Percentiles rank a stretch among this genome's conserved stretches.
These are phyloP conservation scores for Sesia apiformis DNA, from an alignment of 2,888 invertebrate species.

Conservation along the genomic window DNA sequence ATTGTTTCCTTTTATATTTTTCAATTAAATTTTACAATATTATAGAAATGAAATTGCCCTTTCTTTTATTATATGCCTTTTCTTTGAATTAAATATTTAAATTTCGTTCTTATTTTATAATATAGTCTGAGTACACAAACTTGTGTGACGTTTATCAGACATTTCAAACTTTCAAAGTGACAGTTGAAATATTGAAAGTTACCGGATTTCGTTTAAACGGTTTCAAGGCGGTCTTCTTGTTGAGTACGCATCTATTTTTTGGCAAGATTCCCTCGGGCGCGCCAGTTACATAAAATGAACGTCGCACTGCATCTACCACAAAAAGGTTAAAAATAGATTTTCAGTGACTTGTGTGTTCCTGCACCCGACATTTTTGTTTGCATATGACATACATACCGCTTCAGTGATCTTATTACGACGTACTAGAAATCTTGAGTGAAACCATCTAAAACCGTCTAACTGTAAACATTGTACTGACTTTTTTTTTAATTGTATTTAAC, in stretches of 20 bases:
- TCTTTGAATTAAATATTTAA: too few species aligned
- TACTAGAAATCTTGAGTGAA: slow-evolving; percentile 64
- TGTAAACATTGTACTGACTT: slow-evolving; percentile 60
- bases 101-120: too few species aligned
- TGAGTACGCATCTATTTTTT: slow-evolving; percentile 43
- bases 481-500: slow-evolving; percentile 27
- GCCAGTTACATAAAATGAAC: slow-evolving; percentile 58
- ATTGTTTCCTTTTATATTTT: too few species aligned
- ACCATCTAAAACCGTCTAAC: slow-evolving; percentile 46
- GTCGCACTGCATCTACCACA: slow-evolving; percentile 45
- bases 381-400: slow-evolving; percentile 61
- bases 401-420: slow-evolving; percentile 36
- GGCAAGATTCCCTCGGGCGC: slow-evolving; percentile 66
- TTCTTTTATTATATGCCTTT: too few species aligned
- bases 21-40: too few species aligned
- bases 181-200: slow-evolving; percentile 50
- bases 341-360: slow-evolving; percentile 55
- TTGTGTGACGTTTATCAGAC: too few species aligned
- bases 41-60: too few species aligned
- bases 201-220: slow-evolving; percentile 64
- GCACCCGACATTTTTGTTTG: slow-evolving; percentile 63
- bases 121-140: too few species aligned
- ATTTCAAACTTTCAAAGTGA: slow-evolving; percentile 13
- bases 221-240: slow-evolving; percentile 28
- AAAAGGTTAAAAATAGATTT: slow-evolving; percentile 68